Base-by-base conservation (phyloP, 2,888 invertebrate species). In the Antheraea assamensis region DNA sequence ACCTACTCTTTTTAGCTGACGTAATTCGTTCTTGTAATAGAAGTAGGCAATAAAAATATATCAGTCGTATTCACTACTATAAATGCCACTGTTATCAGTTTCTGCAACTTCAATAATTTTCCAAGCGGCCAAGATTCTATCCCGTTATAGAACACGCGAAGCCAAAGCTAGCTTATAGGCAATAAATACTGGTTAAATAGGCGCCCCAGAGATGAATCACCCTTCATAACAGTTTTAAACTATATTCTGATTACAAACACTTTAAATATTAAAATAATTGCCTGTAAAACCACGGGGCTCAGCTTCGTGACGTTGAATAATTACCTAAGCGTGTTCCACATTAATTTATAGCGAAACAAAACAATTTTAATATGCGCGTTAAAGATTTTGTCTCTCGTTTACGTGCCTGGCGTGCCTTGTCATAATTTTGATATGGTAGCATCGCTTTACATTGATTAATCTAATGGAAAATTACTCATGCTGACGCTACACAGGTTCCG, bases 261-360 rank as follows among this genome's bases (percentile, higher is more conserved):
- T 78, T 75, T 79, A 81, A 80, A 84, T 78, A 82, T 85, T 83
- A 82, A 85, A 86, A 85, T 87, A 87, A 89, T 86, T 84, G 84
- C 78, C 77, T 79, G 77, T 85, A 80, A 83, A 84, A 73, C 84
- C 78, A 80, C 83, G 83, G 85, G 79, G 78, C 78, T 82, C 80
- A 64, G 61, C 27, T 64, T 64, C 81, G 84, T 83, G 83, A 84
- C 80, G 78, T 82, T 81, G 81, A 85, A 85, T 85, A 85, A 81
- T 84, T 81, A 83, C 79, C 74, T 75, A 78, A 80, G 80, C 78
- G 77, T 82, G 81, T 79, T 79, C 80, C 75, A 81, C 77, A 83
- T 80, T 82, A 84, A 81, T 82, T 78, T 80, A 78, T 78, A 81
- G 80, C 83, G 84, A 81, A 85, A 81, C 83, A 79, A 84, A 83